Percentiles rank a stretch among this genome's conserved stretches.
Evolutionary conservation across 2,888 invertebrate genomes (phyloP).

Genomic region (Hypolimnas misippus): DNA sequence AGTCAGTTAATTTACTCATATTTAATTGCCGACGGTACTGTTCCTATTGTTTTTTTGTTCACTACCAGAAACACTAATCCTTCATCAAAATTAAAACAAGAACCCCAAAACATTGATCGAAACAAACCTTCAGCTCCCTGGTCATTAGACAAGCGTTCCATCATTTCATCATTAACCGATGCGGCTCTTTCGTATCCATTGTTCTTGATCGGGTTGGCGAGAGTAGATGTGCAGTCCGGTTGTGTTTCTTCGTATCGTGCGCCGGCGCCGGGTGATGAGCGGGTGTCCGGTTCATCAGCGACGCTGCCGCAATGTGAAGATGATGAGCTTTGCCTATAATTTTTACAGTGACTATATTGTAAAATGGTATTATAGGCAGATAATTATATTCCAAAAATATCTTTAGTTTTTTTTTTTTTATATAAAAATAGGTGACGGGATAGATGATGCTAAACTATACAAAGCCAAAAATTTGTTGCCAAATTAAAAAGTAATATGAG

Average conservation of each 20-base stretch:
- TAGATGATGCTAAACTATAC: too few species aligned
- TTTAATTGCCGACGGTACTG: too few species aligned
- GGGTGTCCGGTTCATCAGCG: constrained; percentile 79
- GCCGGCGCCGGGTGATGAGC: constrained; percentile 77
- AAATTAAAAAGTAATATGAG: too few species aligned
- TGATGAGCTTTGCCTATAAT: constrained; percentile 76
- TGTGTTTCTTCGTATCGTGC: constrained; percentile 76
- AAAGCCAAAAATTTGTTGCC: too few species aligned
- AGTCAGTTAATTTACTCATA: too few species aligned
- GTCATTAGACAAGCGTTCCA: constrained; percentile 77
- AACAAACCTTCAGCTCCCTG: constrained; percentile 80
- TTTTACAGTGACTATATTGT: constrained; percentile 22
- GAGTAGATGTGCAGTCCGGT: constrained; percentile 77
- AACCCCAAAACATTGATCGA: neutral
- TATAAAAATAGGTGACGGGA: too few species aligned
- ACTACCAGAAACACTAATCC: too few species aligned
- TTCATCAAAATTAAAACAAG: too few species aligned
- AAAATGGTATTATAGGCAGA: neutral
- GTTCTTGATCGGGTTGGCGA: constrained; percentile 78
- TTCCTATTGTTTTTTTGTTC: too few species aligned
- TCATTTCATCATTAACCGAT: constrained; percentile 72
- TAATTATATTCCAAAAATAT: neutral
- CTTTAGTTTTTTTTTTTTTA: too few species aligned
- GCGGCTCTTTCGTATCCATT: constrained; percentile 80
- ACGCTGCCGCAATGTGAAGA: constrained; percentile 82